phyloP scores from a whole-genome alignment of 2,888 invertebrate species.

The Trachelus tabidus region DNA sequence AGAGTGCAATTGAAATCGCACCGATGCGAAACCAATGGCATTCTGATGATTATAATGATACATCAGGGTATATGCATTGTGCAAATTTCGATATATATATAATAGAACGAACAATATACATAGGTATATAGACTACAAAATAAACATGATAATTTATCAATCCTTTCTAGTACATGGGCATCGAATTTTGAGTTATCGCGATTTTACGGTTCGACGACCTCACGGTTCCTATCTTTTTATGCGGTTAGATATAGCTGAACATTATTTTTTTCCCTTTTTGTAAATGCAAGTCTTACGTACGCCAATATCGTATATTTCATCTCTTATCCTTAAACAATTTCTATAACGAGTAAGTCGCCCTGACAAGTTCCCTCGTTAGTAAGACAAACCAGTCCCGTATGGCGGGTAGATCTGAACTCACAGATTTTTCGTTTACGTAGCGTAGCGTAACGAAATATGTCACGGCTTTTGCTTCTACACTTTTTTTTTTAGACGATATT shows the following conservation, averaged over 20 bases:
- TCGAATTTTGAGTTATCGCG: not conserved
- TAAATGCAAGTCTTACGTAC: not conserved
- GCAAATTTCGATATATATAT: not conserved
- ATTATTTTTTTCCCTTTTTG: not conserved
- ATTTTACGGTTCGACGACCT: not conserved
- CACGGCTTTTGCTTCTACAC: not conserved
- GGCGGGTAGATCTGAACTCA: not conserved
- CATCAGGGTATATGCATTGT: not conserved
- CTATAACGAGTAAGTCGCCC: not conserved
- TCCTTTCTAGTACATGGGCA: not conserved
- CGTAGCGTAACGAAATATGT: not conserved
- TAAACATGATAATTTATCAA: not conserved
- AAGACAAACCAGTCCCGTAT: not conserved
- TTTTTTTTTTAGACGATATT: not conserved
- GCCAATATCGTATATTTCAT: not conserved
- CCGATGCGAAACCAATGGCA: not conserved
- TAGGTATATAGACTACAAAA: not conserved
- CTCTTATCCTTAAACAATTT: not conserved
- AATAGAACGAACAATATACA: not conserved
- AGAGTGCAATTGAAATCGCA: not conserved
- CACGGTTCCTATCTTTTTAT: not conserved
- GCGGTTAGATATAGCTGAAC: not conserved
- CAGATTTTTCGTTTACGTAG: not conserved
- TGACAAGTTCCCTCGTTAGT: not conserved
- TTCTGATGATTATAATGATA: not conserved